phyloP scores from a whole-genome alignment of 1,140 invertebrate genomes.

The Diorhabda elongata region DNA sequence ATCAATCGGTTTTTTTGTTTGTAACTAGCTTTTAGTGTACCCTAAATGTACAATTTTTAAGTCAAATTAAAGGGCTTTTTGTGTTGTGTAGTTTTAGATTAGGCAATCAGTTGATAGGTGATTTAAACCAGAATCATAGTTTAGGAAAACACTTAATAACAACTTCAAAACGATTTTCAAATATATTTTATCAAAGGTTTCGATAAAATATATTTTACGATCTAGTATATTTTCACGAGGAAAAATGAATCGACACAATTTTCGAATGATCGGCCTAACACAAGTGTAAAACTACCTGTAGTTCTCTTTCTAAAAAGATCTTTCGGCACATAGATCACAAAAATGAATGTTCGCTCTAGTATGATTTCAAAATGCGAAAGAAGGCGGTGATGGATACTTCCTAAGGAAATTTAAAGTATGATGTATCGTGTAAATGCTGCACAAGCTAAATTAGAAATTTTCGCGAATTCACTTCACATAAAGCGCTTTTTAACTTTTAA shows the following conservation, averaged over 20 bases:
- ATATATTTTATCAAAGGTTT: too few species aligned
- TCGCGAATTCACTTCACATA: neutral
- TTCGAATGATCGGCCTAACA: neutral
- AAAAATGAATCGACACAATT: neutral
- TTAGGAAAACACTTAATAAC: too few species aligned
- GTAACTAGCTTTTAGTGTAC: too few species aligned
- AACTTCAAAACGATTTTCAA: too few species aligned
- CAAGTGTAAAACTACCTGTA: neutral
- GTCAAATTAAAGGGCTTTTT: too few species aligned
- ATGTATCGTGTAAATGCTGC: neutral
- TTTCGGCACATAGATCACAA: neutral
- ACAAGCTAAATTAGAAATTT: neutral
- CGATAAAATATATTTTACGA: too few species aligned
- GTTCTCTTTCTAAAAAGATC: neutral
- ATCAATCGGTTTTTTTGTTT: too few species aligned
- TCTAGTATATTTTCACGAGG: too few species aligned
- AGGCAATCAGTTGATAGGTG: too few species aligned
- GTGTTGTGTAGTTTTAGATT: too few species aligned
- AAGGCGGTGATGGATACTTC: neutral
- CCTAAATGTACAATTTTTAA: too few species aligned
- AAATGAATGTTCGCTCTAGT: neutral
- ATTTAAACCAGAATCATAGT: too few species aligned
- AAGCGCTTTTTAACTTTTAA: neutral
- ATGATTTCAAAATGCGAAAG: neutral
- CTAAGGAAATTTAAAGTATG: constrained; percentile 1